Percentiles rank a stretch among this genome's conserved stretches.
These are phyloP conservation scores for Julus scanicus DNA, from an alignment of 2,888 invertebrate species.

Conservation along the genomic window DNA sequence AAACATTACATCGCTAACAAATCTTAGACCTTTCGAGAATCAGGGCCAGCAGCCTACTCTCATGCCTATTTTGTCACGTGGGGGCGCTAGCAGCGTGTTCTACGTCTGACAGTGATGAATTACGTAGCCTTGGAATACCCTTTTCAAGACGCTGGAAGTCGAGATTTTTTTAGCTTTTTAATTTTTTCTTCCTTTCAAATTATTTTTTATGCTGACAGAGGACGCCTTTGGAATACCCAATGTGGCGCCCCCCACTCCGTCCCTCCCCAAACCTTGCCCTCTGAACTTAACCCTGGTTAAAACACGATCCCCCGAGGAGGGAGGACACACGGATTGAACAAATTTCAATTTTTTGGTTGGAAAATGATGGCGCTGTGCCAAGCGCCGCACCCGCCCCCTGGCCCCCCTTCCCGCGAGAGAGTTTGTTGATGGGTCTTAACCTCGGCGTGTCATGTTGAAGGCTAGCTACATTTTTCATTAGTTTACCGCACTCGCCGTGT, in stretches of 20 bases:
- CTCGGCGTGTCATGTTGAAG: slow-evolving; percentile 41
- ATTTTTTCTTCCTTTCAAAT: neutral
- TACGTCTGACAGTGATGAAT: slow-evolving; percentile 14
- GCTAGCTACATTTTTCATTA: slow-evolving; percentile 40
- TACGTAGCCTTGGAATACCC: neutral
- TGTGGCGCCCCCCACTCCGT: neutral
- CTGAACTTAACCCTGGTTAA: neutral
- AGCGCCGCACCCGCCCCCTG: neutral
- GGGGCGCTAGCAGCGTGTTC: too few species aligned
- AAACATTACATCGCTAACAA: too few species aligned
- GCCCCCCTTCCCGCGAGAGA: neutral
- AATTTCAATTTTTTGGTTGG: neutral
- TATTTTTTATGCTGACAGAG: neutral
- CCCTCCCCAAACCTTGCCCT: neutral
- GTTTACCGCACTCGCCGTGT: neutral
- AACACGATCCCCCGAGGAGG: neutral
- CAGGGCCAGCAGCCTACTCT: too few species aligned
- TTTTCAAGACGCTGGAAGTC: neutral
- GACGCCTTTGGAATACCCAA: slow-evolving; percentile 2
- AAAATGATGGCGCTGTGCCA: slow-evolving; percentile 15
- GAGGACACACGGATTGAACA: neutral
- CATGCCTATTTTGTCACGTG: too few species aligned
- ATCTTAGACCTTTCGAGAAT: too few species aligned
- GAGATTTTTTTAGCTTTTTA: neutral
- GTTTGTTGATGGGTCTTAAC: slow-evolving; percentile 35